A percentile compares a stretch with the other conserved stretches of the same genome.
These are phyloP conservation scores for Ailuropoda melanoleuca DNA, from an alignment of 2,113 vertebrate genomes.

Conservation along the genomic window DNA sequence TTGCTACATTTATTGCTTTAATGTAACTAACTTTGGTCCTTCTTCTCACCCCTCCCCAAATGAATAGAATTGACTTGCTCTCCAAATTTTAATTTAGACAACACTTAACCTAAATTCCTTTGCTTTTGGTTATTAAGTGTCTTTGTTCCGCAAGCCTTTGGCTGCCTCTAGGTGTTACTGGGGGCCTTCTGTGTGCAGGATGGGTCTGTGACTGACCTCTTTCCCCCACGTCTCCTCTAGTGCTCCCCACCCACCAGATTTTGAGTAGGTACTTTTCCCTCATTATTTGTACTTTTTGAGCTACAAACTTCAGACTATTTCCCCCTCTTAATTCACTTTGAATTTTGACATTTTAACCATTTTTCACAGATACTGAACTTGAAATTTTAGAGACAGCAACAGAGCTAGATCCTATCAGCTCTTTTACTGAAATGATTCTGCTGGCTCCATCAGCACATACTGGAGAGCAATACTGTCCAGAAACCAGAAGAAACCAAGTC, in stretches of 20 bases:
- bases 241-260: neutral
- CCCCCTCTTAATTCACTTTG: neutral
- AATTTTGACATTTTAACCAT: neutral
- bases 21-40: slow-evolving; percentile 15
- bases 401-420: neutral
- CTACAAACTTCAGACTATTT: neutral
- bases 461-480: neutral
- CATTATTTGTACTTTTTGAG: neutral
- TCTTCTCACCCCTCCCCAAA: neutral
- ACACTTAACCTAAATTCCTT: neutral
- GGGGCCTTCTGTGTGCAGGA: neutral
- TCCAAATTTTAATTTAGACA: slow-evolving; percentile 22
- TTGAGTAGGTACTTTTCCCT: neutral
- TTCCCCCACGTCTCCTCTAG: neutral
- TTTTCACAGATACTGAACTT: slow-evolving; percentile 27
- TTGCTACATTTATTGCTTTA: slow-evolving; percentile 47
- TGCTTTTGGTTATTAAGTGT: neutral
- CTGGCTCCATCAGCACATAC: neutral
- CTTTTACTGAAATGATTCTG: neutral
- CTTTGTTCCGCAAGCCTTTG: neutral
- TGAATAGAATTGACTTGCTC: slow-evolving; percentile 1
- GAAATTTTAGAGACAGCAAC: neutral
- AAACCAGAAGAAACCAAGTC: neutral
- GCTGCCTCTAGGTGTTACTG: neutral
- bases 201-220: neutral